phyloP scores from a whole-genome alignment of 2,888 invertebrate species.

The Drosophila parthenogenetica region DNA sequence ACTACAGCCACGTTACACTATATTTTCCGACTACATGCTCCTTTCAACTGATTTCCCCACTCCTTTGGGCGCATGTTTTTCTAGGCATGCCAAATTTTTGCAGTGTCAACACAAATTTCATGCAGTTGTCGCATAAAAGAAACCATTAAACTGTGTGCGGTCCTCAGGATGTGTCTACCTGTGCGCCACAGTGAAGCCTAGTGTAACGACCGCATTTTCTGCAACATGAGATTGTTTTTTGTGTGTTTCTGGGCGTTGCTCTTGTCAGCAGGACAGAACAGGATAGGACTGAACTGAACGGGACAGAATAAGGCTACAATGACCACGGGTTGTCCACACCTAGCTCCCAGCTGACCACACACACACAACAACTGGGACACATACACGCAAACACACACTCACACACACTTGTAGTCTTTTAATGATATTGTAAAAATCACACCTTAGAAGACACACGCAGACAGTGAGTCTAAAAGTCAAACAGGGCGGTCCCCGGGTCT shows the following conservation, averaged over 20 bases:
- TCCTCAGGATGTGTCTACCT: constrained; percentile 58
- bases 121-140: constrained; percentile 43
- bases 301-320: constrained; percentile 35
- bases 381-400: constrained; percentile 11
- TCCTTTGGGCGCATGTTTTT: background rate
- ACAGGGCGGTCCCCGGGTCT: constrained; percentile 77
- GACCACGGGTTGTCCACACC: constrained; percentile 78
- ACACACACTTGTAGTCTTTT: constrained; percentile 39
- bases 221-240: constrained; percentile 37
- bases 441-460: constrained; percentile 63
- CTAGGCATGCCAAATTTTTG: constrained; percentile 59
- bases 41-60: no score
- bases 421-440: constrained; percentile 83
- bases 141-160: constrained; percentile 65
- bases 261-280: constrained; percentile 70
- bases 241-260: constrained; percentile 62
- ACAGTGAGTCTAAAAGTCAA: constrained; percentile 43
- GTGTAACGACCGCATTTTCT: constrained; percentile 46
- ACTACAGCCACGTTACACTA: no score
- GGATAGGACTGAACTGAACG: constrained; percentile 42
- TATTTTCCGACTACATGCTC: no score
- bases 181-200: constrained; percentile 29
- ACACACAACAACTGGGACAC: constrained; percentile 16
- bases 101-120: constrained; percentile 77
- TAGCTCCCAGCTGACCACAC: constrained; percentile 75